Evolutionary conservation across 2,113 vertebrate species (phyloP).

Genomic region (Ranitomeya imitator): DNA sequence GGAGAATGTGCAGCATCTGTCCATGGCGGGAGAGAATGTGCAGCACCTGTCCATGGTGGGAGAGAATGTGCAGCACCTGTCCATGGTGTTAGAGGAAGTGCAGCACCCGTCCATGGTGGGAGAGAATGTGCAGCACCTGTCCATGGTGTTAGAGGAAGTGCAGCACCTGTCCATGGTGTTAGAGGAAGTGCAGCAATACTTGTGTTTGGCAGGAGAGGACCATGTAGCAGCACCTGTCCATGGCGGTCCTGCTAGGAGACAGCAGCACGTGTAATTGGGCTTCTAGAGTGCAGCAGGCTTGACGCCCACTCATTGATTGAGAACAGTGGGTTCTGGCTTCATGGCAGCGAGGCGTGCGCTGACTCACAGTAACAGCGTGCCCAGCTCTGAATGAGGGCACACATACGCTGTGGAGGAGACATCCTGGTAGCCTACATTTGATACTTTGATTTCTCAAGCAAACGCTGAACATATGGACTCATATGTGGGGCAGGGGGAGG

Average conservation of each 20-base stretch:
- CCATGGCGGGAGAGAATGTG: too few relatives aligned
- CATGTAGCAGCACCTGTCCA: not conserved
- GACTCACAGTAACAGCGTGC: conserved; percentile 21
- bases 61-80: too few relatives aligned
- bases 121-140: too few relatives aligned
- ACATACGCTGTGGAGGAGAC: conserved; percentile 39
- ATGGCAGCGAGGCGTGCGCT: conserved; percentile 24
- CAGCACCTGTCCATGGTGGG: too few relatives aligned
- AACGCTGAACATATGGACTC: not conserved
- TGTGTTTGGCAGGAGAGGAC: too few relatives aligned
- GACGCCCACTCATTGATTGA: conserved; percentile 30
- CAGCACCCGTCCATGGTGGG: too few relatives aligned
- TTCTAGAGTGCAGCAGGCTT: not conserved
- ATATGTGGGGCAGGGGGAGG: not conserved
- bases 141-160: too few relatives aligned
- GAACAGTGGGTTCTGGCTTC: conserved; percentile 37
- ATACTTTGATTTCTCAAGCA: conserved; percentile 10
- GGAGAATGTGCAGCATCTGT: too few relatives aligned
- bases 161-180: too few relatives aligned
- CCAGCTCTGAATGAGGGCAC: not conserved
- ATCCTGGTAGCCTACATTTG: not conserved
- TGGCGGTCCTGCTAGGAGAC: not conserved
- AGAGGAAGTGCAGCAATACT: too few relatives aligned
- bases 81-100: too few relatives aligned
- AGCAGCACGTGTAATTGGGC: not conserved